These are phyloP conservation scores for Apostichopus leukothele DNA, from an alignment of 53 echinoderm and acorn worm species.

Conservation along the genomic window DNA sequence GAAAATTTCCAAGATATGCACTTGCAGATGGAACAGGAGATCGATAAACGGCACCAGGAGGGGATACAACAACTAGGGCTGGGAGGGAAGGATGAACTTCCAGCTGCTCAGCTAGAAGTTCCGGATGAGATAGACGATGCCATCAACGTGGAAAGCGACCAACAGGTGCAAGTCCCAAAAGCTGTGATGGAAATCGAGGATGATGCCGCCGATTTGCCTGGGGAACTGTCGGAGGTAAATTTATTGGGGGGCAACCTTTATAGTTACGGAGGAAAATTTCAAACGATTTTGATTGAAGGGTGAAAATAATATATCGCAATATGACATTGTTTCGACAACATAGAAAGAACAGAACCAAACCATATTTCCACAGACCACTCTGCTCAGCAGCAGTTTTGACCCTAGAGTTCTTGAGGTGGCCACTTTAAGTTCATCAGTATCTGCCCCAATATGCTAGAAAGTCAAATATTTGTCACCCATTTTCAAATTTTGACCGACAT, in stretches of 20 bases:
- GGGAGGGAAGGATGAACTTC: conserved; percentile 18
- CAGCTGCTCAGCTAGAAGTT: conserved; percentile 28
- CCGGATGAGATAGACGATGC: neutral
- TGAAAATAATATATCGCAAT: too few relatives aligned
- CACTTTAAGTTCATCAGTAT: too few relatives aligned
- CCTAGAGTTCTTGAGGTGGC: too few relatives aligned
- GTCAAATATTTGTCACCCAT: too few relatives aligned
- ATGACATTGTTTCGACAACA: too few relatives aligned
- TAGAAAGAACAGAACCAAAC: too few relatives aligned
- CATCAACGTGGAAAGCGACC: conserved; percentile 40
- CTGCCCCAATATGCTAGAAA: too few relatives aligned
- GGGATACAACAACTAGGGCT: conserved; percentile 11
- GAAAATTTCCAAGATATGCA: conserved; percentile 8
- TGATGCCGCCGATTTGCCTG: neutral
- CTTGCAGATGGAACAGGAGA: conserved; percentile 23
- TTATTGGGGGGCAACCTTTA: neutral
- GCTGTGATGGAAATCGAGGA: conserved; percentile 41
- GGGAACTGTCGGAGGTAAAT: neutral
- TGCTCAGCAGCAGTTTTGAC: too few relatives aligned
- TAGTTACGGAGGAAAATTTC: too few relatives aligned
- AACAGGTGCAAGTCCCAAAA: conserved; percentile 37
- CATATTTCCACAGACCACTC: too few relatives aligned
- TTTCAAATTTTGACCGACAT: too few relatives aligned
- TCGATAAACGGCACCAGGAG: conserved; percentile 22
- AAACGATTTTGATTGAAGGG: too few relatives aligned